These are phyloP conservation scores for Argentina silus DNA, from an alignment of 2,797 vertebrate species.

Conservation along the genomic window DNA sequence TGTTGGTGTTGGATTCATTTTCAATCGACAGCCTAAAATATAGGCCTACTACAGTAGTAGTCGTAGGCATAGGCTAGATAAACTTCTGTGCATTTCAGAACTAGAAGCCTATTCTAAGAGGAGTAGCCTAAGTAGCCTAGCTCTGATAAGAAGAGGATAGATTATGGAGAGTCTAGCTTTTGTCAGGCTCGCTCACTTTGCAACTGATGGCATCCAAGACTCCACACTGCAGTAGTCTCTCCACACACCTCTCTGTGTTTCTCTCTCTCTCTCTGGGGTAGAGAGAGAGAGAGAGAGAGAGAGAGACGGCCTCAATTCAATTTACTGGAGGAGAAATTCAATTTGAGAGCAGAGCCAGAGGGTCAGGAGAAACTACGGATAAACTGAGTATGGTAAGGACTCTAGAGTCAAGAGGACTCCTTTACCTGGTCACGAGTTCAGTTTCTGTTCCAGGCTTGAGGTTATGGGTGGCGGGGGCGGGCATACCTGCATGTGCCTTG, in stretches of 20 bases:
- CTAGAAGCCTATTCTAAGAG: too few species aligned
- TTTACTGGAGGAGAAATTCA: slow-evolving; percentile 54
- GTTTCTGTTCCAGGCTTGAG: too few species aligned
- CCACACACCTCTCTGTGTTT: slow-evolving; percentile 14
- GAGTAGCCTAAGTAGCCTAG: not conserved
- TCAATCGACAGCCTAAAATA: too few species aligned
- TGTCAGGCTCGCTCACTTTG: slow-evolving; percentile 18
- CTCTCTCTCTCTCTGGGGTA: slow-evolving; percentile 35
- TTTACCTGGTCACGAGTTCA: not conserved
- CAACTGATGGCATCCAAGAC: slow-evolving; percentile 39
- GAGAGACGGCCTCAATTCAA: slow-evolving; percentile 52
- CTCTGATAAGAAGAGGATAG: too few species aligned
- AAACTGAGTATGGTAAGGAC: not conserved
- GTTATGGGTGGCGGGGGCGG: too few species aligned
- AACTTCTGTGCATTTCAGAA: too few species aligned
- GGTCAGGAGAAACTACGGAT: slow-evolving; percentile 20
- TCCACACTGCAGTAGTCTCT: slow-evolving; percentile 23
- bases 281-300: slow-evolving; percentile 58
- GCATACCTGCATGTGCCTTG: too few species aligned
- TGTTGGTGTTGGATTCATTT: not conserved
- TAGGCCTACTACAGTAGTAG: too few species aligned
- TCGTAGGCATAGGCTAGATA: too few species aligned
- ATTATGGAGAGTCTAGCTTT: too few species aligned
- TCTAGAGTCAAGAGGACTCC: not conserved
- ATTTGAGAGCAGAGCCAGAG: slow-evolving; percentile 51